Conservation (phyloP, 2,113 vertebrate species). For the Anolis sagrei region DNA sequence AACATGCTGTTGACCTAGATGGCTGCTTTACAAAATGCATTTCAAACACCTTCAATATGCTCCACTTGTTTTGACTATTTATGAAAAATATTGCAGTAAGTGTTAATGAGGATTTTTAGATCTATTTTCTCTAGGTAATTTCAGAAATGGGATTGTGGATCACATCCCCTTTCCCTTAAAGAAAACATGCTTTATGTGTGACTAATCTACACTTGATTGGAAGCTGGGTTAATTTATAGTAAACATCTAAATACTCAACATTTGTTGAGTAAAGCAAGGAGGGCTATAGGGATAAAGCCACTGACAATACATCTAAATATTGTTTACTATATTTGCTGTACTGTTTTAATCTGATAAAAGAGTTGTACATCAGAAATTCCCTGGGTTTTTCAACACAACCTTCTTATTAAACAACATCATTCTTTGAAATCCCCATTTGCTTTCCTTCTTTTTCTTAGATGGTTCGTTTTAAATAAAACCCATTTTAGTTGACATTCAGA, state of each 20-base stretch:
- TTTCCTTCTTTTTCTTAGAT: neutral
- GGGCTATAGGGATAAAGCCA: too few relatives aligned
- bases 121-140: neutral
- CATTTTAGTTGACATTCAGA: neutral
- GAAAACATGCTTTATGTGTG: neutral
- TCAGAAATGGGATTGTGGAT: neutral
- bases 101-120: neutral
- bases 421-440: neutral
- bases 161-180: neutral
- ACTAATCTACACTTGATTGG: neutral
- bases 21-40: constrained; percentile 27
- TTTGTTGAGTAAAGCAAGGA: neutral
- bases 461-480: neutral
- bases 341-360: neutral
- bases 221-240: neutral
- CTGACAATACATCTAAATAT: too few relatives aligned
- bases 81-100: constrained; percentile 32
- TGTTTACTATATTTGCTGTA: too few relatives aligned
- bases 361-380: neutral
- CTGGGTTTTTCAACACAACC: neutral
- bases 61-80: constrained; percentile 51
- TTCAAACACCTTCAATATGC: constrained; percentile 45
- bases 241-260: neutral
- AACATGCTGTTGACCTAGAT: constrained; percentile 50
- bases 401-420: neutral